phyloP scores from a whole-genome alignment of 2,888 invertebrate genomes.

The Chrysotoxum bicinctum region DNA sequence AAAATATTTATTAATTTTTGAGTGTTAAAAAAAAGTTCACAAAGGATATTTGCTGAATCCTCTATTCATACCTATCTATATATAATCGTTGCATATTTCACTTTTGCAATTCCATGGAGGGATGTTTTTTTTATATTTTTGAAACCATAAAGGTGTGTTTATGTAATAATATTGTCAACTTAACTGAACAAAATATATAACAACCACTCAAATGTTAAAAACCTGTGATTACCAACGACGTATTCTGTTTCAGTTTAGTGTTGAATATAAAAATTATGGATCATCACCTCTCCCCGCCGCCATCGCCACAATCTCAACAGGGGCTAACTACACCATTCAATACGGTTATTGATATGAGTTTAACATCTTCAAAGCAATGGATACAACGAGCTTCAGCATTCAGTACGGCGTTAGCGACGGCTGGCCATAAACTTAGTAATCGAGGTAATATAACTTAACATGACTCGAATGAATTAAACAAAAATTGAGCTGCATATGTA shows the following conservation, averaged over 20 bases:
- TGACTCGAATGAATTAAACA: background rate
- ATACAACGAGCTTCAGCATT: constrained; percentile 81
- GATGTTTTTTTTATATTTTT: background rate
- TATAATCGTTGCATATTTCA: background rate
- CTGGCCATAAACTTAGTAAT: constrained; percentile 79
- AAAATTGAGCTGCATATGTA: background rate
- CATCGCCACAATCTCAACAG: constrained; percentile 80
- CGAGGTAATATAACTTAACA: constrained; percentile 77
- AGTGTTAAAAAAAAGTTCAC: background rate
- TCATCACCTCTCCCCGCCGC: constrained; percentile 81
- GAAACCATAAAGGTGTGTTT: background rate
- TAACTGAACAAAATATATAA: constrained; percentile 46
- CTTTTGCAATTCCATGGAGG: background rate
- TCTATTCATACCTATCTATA: too few species aligned
- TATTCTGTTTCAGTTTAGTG: constrained; percentile 41
- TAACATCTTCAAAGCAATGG: constrained; percentile 78
- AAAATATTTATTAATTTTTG: background rate
- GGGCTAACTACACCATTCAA: constrained; percentile 77
- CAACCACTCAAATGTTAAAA: background rate
- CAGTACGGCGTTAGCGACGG: constrained; percentile 80
- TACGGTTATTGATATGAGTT: constrained; percentile 77
- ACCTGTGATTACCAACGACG: constrained; percentile 1
- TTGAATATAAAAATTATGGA: constrained; percentile 76
- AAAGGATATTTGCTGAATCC: background rate
- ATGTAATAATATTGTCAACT: background rate